Base-by-base conservation (phyloP, 2,888 invertebrate genomes). In the Allophyes oxyacanthae region DNA sequence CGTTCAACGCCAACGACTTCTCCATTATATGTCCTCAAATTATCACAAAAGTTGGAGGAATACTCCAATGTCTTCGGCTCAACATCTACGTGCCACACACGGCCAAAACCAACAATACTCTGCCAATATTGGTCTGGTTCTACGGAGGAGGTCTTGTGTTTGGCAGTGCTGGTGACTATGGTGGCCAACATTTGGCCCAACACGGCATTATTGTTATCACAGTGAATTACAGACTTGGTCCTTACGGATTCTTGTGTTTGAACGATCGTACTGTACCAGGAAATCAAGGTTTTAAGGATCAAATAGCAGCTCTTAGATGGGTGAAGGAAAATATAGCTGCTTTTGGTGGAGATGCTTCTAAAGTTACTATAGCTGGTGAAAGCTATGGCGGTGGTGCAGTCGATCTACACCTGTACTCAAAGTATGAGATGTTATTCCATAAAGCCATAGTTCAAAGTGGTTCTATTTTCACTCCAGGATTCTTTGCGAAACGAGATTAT, bases 161-260 rank as follows among this genome's bases (percentile, higher is more conserved):
- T 0, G 91, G 91, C 0, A 84, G 78, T 9, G 85, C 81, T 3
- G 81, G 80, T 0, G 75, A 83, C 55, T 85, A 83, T 32, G 86
- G 82, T 2, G 83, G 86, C 10, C 81, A 78, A 65, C 83, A 83
- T 75, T 77, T 88, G 46, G 75, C 78, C 41, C 67, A 77, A 66
- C 81, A 87, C 10, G 77, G 79, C 14, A 72, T 90, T 5, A 81
- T 90, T 1, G 77, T 90, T 0, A 55, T 85, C 6, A 79, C 79
- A 25, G 77, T 73, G 0, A 91, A 91, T 48, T 91, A 89, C 50
- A 81, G 91, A 52, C 67, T 89, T 7, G 91, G 91, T 0, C 86
- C 88, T 2, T 91, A 89, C 8, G 91, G 91, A 0, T 91, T 91
- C 60, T 76, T 91, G 44, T 91, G 91, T 48, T 74, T 88, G 1